Evolutionary conservation across 2,888 invertebrate genomes (phyloP), one percentile per base, ranked within the genome.

Genomic region (Leptinotarsa tumamoca): DNA sequence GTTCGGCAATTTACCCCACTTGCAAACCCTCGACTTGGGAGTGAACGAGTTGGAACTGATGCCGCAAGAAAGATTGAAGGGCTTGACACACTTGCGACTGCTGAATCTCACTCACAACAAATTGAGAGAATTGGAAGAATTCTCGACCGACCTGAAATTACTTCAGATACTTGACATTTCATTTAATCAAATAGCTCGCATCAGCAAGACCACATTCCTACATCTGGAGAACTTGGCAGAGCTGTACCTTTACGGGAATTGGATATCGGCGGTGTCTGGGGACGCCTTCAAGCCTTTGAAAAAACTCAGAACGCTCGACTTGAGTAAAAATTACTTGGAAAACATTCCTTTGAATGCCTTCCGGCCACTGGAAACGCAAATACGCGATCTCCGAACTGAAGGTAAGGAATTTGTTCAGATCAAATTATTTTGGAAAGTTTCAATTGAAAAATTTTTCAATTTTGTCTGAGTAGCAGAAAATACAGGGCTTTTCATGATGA

Each of bases 61-160:
- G 83, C 96, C 96, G 18, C 94, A 94, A 87, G 96, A 97, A 87
- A 91, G 96, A 79, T 90, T 97, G 78, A 93, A 94, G 87, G 95
- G 96, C 50, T 89, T 97, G 70, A 92, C 92, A 81, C 92, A 93
- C 75, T 90, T 95, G 72, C 90, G 94, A 74, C 87, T 93, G 73
- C 89, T 97, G 56, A 97, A 97, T 89, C 90, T 97, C 71, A 96
- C 96, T 18, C 94, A 93, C 86, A 97, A 97, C 87, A 92, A 92
- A 79, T 90, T 97, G 76, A 94, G 94, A 85, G 94, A 94, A 81
- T 89, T 96, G 71, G 95, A 95, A 87, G 94, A 95, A 85, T 95
- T 96, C 86, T 94, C 95, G 66, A 87, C 90, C 17, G 95, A 96
- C 87, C 90, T 97, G 79, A 92, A 92, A 81, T 93, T 93, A 78